phyloP scores from a whole-genome alignment of 2,113 vertebrate genomes.

The Eubucco bourcierii region DNA sequence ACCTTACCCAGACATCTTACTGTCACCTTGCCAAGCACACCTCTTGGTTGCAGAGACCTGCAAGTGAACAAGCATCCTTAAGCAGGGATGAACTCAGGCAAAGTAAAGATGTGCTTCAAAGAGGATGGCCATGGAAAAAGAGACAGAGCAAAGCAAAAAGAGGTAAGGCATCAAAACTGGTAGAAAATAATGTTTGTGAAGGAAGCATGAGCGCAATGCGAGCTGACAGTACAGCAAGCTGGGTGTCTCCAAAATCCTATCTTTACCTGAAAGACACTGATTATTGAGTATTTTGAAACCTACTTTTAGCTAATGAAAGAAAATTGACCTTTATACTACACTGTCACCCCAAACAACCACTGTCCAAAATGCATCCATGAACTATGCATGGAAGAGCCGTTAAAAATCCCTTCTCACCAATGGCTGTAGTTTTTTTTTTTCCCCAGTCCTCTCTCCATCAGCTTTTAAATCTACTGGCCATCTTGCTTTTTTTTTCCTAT shows the following conservation, averaged over 20 bases:
- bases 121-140: neutral
- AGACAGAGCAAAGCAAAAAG: neutral
- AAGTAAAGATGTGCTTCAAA: neutral
- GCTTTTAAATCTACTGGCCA: neutral
- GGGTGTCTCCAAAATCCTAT: neutral
- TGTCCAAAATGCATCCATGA: neutral
- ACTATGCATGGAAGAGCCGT: neutral
- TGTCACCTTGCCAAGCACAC: neutral
- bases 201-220: neutral
- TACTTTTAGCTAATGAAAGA: neutral
- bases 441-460: neutral
- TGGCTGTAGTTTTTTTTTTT: neutral
- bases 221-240: neutral
- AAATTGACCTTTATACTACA: neutral
- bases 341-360: neutral
- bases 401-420: neutral
- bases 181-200: neutral
- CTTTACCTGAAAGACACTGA: neutral
- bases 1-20: neutral
- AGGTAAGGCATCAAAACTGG: neutral
- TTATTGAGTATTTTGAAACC: neutral
- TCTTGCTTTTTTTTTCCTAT: neutral
- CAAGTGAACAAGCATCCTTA: neutral
- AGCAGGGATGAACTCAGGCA: neutral
- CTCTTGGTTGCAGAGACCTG: neutral